Percentiles rank a stretch among this genome's conserved stretches.
phyloP scores from a whole-genome alignment of 2,888 invertebrate genomes.

The Clitarchus hookeri region DNA sequence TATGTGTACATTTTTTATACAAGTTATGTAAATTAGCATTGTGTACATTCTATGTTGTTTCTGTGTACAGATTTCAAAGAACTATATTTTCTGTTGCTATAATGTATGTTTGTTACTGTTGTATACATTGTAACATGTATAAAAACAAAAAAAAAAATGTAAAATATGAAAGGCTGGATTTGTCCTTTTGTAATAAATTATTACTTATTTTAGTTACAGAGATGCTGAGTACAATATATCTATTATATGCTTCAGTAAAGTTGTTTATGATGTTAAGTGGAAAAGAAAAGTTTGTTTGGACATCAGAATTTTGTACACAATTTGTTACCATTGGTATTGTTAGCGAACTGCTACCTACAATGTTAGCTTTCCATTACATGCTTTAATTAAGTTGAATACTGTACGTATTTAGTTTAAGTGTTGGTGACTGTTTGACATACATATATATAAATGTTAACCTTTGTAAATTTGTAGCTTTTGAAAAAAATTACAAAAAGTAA shows the following conservation, averaged over 20 bases:
- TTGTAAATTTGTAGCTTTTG: background rate
- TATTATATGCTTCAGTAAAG: background rate
- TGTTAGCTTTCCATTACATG: background rate
- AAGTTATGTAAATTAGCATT: background rate
- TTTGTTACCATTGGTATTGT: background rate
- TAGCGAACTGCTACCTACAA: background rate
- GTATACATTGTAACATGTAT: background rate
- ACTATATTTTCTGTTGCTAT: conserved; percentile 10
- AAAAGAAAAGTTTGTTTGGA: background rate
- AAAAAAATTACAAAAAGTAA: background rate
- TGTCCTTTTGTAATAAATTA: background rate
- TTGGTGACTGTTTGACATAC: background rate
- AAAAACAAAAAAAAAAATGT: background rate
- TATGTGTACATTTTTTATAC: background rate
- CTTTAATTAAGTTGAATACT: background rate
- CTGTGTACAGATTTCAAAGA: conserved; percentile 9
- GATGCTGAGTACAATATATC: background rate
- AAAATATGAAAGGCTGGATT: background rate
- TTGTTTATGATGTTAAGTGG: background rate
- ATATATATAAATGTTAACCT: background rate
- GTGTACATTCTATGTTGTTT: conserved; percentile 2
- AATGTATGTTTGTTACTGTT: conserved; percentile 14
- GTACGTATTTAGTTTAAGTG: background rate
- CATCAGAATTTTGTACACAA: background rate
- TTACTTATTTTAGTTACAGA: background rate